Base-by-base conservation (phyloP, 2,797 vertebrate species). In the Pseudochaenichthys georgianus region DNA sequence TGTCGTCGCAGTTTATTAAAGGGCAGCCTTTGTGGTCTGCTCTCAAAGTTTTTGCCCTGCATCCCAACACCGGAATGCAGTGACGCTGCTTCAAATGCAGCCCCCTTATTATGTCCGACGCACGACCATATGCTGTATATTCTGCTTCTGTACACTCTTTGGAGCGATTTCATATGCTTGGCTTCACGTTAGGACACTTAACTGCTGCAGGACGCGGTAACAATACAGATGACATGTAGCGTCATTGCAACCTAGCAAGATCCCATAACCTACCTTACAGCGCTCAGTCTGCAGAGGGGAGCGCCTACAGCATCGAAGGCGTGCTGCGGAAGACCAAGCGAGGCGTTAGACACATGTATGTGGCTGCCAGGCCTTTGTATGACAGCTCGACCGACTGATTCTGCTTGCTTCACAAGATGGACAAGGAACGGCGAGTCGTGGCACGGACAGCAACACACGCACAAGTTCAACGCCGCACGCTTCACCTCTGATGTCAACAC, bases 351-450 rank as follows among this genome's bases (percentile, higher is more conserved):
- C 82, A 73, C 89, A 83, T 71, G 83, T 75, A 76, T 89, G 86
- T 46, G 1, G 69, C 61, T 65, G 41, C 47, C 19, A 67, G 87
- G 86, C 87, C 88, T 87, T 77, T 55, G 13, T 23, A 23, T 85
- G 63, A 78, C 90, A 88, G 86, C 84, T 47, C 85, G 10, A 77
- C 55, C 53, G 70, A 77, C 85, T 65, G 87, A 77, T 84, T 68
- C 90, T 81, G 88, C 73, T 73, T 61, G 82, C 89, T 93, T 73
- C 92, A 83, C 93, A 95, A 95, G 92, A 95, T 95, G 95, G 95
- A 95, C 90, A 89, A 84, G 92, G 89, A 92, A 94, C 91, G 88
- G 89, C 85, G 88, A 94, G 93, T 95, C 95, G 94, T 95, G 94
- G 94, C 95, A 95, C 79, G 80, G 91, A 90, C 87, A 93, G 91